Base-by-base conservation (phyloP, 2,888 invertebrate species). In the Polyommatus iphigenia region DNA sequence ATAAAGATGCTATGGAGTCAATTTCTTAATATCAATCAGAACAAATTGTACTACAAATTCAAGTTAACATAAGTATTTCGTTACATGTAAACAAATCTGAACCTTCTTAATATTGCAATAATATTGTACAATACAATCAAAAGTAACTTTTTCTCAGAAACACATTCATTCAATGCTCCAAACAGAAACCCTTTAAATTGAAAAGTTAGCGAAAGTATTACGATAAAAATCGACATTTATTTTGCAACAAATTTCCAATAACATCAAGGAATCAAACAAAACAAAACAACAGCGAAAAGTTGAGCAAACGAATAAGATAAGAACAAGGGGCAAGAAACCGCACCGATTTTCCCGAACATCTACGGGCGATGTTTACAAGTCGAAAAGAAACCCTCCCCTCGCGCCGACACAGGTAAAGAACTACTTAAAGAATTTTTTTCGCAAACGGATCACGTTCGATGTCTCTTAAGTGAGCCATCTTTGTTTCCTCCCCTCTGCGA, bases 391-490 rank as follows among this genome's bases (percentile, higher is more conserved):
- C 85, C 85, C 84, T 85, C 85, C 88, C 89, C 87, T 83, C 82
- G 77, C 75, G 82, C 83, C 85, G 85, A 83, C 82, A 83, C 83
- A 83, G 84, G 83, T 84, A 84, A 81, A 82, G 82, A 82, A 81
- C 83, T 83, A 80, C 84, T 85, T 85, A 85, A 83, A 82, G 81
- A 81, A 83, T 82, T 91, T 93, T 92, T 92, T 88, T 91, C 88
- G 89, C 90, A 93, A 91, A 90, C 93, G 87, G 94, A 94, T 94
- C 94, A 94, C 94, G 94, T 94, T 87, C 91, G 87, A 88, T 87
- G 88, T 86, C 87, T 78, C 87, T 89, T 93, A 93, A 94, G 93
- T 93, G 92, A 93, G 91, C 90, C 89, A 88, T 93, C 91, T 90
- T 90, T 89, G 89, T 88, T 87, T 86, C 86, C 83, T 83, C 86